A percentile compares a stretch with the other conserved stretches of the same genome.
Conservation (phyloP, 2,888 invertebrate genomes). For the Pterobdella sp. region DNA sequence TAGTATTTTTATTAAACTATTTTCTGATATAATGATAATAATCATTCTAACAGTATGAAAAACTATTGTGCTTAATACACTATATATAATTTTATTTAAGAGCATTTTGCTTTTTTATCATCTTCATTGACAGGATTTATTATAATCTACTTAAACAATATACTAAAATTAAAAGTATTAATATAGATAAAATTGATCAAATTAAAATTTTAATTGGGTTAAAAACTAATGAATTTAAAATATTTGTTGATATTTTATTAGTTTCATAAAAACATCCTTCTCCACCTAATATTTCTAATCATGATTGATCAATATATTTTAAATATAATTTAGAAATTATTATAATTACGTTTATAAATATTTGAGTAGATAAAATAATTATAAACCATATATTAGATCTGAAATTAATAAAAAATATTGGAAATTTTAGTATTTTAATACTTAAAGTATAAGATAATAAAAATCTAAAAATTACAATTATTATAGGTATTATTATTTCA, state of each 20-base stretch:
- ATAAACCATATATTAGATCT: constrained; percentile 35
- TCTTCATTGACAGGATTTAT: constrained; percentile 38
- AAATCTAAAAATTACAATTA: constrained; percentile 26
- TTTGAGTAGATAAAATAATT: constrained; percentile 32
- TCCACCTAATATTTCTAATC: constrained; percentile 34
- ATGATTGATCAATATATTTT: constrained; percentile 36
- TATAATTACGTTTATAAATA: constrained; percentile 21
- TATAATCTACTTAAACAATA: constrained; percentile 37
- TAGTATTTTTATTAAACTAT: constrained; percentile 38
- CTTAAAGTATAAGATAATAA: constrained; percentile 17
- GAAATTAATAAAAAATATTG: neutral
- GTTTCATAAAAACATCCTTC: constrained; percentile 26
- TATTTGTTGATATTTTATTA: neutral
- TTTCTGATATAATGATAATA: constrained; percentile 33
- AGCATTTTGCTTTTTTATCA: constrained; percentile 31
- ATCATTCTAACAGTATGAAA: constrained; percentile 34
- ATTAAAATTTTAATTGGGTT: neutral
- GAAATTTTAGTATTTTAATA: neutral
- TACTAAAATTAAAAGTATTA: neutral
- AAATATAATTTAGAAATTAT: constrained; percentile 19
- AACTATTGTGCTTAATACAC: constrained; percentile 36
- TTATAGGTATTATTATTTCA: constrained; percentile 31
- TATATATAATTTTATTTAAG: constrained; percentile 32
- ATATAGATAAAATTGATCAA: neutral
- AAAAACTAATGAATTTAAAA: neutral